Evolutionary conservation across 2,888 invertebrate species (phyloP).

Genomic region (Drosophila ezoana): DNA sequence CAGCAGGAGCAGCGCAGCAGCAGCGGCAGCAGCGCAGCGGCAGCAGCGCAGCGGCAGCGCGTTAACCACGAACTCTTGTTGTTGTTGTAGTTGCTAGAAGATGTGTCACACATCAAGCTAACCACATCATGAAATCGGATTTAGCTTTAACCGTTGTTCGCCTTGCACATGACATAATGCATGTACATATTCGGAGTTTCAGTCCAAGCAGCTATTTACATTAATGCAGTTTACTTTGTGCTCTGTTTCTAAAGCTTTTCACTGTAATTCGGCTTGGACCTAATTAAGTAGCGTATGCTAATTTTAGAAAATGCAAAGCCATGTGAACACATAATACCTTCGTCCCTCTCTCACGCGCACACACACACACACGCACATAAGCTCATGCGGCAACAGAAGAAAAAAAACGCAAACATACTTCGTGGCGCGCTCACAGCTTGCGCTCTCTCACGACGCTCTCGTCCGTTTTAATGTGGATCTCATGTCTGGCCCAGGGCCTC

Average conservation of each 20-base stretch:
- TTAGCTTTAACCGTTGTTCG: conserved; percentile 35
- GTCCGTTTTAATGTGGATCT: conserved; percentile 52
- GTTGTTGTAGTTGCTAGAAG: conserved; percentile 30
- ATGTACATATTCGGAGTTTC: conserved; percentile 26
- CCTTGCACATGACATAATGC: conserved; percentile 63
- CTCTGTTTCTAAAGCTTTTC: conserved; percentile 19
- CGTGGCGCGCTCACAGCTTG: conserved; percentile 58
- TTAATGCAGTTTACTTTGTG: conserved; percentile 7
- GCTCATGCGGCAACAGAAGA: conserved; percentile 53
- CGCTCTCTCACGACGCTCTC: conserved; percentile 13
- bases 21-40: not conserved
- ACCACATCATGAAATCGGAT: conserved; percentile 45
- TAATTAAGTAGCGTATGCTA: conserved; percentile 37
- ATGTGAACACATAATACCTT: conserved; percentile 1
- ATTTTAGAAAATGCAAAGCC: conserved; percentile 36
- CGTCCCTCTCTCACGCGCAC: conserved; percentile 7
- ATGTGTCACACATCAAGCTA: conserved; percentile 48
- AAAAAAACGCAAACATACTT: conserved; percentile 65
- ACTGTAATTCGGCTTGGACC: conserved; percentile 32
- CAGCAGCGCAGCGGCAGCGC: conserved; percentile 6
- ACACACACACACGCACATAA: conserved; percentile 20
- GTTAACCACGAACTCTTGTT: conserved; percentile 18
- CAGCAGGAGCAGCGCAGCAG: not conserved
- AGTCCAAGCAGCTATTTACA: conserved; percentile 4
- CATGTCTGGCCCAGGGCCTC: conserved; percentile 32